phyloP scores from a whole-genome alignment of 1,140 invertebrate species.

The Cydia splendana region DNA sequence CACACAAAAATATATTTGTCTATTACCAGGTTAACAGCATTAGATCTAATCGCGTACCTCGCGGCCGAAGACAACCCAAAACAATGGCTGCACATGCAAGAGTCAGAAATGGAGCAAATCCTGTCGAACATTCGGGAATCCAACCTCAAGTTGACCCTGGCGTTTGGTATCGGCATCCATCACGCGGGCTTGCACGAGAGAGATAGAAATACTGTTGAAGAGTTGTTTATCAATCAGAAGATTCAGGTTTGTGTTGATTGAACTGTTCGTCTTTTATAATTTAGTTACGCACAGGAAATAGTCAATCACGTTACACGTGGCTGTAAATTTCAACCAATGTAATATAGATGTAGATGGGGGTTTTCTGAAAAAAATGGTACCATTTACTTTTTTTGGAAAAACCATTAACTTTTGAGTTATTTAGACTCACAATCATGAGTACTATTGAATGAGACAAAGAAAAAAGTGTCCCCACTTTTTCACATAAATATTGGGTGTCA shows the following conservation, averaged over 20 bases:
- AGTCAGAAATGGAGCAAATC: slow-evolving; percentile 90
- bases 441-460: too few species aligned
- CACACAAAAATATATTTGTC: neutral
- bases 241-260: slow-evolving; percentile 88
- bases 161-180: slow-evolving; percentile 99
- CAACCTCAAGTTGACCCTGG: slow-evolving; percentile 95
- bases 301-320: too few species aligned
- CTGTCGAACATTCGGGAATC: slow-evolving; percentile 90
- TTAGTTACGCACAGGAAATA: too few species aligned
- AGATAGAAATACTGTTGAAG: slow-evolving; percentile 95
- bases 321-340: too few species aligned
- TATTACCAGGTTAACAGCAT: slow-evolving; percentile 89
- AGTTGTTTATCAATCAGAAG: slow-evolving; percentile 97
- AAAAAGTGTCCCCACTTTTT: too few species aligned
- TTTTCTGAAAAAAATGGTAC: too few species aligned
- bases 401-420: too few species aligned
- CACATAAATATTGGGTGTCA: too few species aligned
- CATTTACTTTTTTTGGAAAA: too few species aligned
- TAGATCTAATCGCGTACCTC: slow-evolving; percentile 97
- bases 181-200: slow-evolving; percentile 96
- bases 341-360: too few species aligned
- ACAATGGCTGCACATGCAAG: slow-evolving; percentile 95
- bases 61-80: slow-evolving; percentile 95
- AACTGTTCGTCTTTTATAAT: too few species aligned
- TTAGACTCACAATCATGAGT: too few species aligned